Conservation (phyloP, 2,113 vertebrate genomes). For the Pyxicephalus adspersus region DNA sequence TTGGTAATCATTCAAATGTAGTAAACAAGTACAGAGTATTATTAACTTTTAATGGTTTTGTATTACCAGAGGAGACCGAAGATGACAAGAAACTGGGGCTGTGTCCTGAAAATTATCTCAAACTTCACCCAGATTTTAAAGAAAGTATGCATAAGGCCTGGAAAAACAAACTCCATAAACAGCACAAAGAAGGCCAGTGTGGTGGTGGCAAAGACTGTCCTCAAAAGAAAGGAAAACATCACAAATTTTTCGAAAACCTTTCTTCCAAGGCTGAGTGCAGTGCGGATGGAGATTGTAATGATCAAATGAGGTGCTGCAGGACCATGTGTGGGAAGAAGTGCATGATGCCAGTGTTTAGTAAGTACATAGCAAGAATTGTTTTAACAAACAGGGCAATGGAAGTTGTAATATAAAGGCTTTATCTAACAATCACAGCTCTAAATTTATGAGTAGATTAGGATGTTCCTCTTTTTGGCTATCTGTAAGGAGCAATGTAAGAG, state of each 20-base stretch:
- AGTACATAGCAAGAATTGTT: neutral
- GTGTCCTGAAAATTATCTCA: conserved; percentile 22
- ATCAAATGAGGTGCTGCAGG: conserved; percentile 25
- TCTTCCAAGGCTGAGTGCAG: neutral
- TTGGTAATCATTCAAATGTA: too few relatives aligned
- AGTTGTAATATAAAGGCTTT: too few relatives aligned
- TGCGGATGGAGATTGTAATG: conserved; percentile 14
- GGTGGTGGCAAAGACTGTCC: neutral
- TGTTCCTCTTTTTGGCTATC: too few relatives aligned
- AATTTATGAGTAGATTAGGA: too few relatives aligned
- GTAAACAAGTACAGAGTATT: too few relatives aligned
- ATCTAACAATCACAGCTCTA: too few relatives aligned
- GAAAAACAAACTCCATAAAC: neutral
- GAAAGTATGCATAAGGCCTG: neutral
- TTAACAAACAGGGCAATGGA: neutral
- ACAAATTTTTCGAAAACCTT: neutral
- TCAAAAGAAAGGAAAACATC: neutral
- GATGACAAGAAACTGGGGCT: conserved; percentile 24
- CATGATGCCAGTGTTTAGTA: conserved; percentile 35
- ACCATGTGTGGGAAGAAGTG: conserved; percentile 41
- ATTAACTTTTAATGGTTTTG: neutral
- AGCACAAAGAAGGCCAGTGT: neutral
- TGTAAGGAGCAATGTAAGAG: too few relatives aligned
- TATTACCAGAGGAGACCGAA: neutral
- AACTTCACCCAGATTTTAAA: conserved; percentile 15